Evolutionary conservation across 1,140 invertebrate species (phyloP), one percentile per base, ranked within the genome.

Genomic region (Adoxophyes honmai): DNA sequence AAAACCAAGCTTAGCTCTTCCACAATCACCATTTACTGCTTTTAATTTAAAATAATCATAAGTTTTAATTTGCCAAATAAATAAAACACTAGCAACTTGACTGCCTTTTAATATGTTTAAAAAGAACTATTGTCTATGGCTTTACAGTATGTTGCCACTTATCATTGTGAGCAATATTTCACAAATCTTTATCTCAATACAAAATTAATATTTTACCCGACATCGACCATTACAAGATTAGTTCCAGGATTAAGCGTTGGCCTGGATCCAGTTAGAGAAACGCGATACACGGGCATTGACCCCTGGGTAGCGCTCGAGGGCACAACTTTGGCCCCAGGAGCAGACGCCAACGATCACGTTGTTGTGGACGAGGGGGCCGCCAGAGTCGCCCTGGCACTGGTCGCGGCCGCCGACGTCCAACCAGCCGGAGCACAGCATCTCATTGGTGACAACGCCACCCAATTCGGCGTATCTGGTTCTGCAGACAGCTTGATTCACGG

Each of bases 281-380:
- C 68, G 67, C 4, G 83, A 69, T 1, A 92, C 86, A 9, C 86
- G 68, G 0, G 91, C 89, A 64, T 92, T 92, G 11, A 92, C 84
- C 1, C 91, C 90, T 1, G 91, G 91, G 59, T 75, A 91, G 1
- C 62, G 57, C 1, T 77, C 61, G 1, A 74, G 63, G 1, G 82
- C 92, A 57, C 92, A 93, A 6, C 89, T 78, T 3, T 89, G 73
- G 4, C 90, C 86, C 89, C 90, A 93, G 0, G 91, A 92, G 1
- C 90, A 89, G 7, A 93, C 79, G 18, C 92, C 93, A 1, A 89
- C 82, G 33, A 86, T 64, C 5, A 90, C 75, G n/a, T 78, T 77
- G 11, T 90, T 83, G 61, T 91, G 91, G 5, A 91, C 73, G 5
- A 93, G 64, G 1, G 93, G 92, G 7, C 93, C 93, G 1, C 93